These are phyloP conservation scores for Rhyacichthys aspro DNA, from an alignment of 2,797 vertebrate genomes.

Conservation along the genomic window DNA sequence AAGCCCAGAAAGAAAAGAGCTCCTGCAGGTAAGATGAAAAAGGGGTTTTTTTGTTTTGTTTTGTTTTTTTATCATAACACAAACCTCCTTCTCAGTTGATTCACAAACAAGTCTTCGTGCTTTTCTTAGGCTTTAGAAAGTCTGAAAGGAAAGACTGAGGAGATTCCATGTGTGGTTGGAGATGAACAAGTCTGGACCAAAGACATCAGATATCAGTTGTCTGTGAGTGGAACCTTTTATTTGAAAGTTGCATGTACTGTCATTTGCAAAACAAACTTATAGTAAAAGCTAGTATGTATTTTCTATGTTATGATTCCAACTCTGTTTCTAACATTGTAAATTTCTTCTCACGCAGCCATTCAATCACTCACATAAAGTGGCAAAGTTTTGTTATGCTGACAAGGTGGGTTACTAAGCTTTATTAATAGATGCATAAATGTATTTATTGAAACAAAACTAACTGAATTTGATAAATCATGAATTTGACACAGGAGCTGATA, in stretches of 20 bases:
- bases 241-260: background rate
- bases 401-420: conserved; percentile 78
- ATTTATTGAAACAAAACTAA: background rate
- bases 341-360: conserved; percentile 83
- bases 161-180: conserved; percentile 91
- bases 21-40: conserved; percentile 82
- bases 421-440: background rate
- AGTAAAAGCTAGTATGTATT: no score
- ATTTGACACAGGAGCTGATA: conserved; percentile 83
- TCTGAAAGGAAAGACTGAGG: conserved; percentile 85
- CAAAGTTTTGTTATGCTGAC: conserved; percentile 95
- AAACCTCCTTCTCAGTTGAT: rapidly evolving
- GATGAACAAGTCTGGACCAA: conserved; percentile 92
- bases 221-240: conserved; percentile 76
- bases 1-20: conserved; percentile 82
- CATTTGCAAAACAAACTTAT: background rate
- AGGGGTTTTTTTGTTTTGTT: no score
- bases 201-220: conserved; percentile 87
- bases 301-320: background rate
- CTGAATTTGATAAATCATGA: background rate
- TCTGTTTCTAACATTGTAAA: background rate
- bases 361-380: conserved; percentile 90
- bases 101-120: background rate
- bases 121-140: conserved; percentile 80
- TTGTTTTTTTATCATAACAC: background rate